Percentiles rank a stretch among this genome's conserved stretches.
Conservation (phyloP, 2,888 invertebrate genomes). For the Drosophila picticornis region DNA sequence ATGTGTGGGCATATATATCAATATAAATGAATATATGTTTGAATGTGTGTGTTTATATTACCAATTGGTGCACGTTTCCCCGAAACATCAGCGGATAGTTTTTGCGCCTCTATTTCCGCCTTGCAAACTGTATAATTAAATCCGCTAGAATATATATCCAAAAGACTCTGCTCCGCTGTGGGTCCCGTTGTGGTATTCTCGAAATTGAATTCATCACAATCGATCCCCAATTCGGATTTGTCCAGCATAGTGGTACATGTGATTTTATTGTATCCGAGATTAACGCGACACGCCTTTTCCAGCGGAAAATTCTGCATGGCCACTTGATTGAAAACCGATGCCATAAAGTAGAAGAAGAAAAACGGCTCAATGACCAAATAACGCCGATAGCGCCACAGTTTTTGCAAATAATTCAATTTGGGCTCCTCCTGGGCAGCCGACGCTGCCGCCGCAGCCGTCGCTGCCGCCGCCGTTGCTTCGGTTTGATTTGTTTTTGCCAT, state of each 20-base stretch:
- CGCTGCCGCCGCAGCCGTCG: constrained; percentile 3
- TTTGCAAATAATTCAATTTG: constrained; percentile 78
- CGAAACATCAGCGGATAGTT: constrained; percentile 81
- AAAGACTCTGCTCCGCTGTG: constrained; percentile 48
- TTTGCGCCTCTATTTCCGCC: constrained; percentile 84
- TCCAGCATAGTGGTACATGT: constrained; percentile 83
- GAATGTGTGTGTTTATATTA: constrained; percentile 41
- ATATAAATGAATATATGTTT: not conserved
- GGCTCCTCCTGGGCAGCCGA: constrained; percentile 41
- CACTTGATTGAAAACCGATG: constrained; percentile 81
- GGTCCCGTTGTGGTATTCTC: constrained; percentile 76
- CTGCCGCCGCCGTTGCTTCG: constrained; percentile 16
- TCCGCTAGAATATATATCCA: constrained; percentile 59
- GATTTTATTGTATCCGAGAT: constrained; percentile 80
- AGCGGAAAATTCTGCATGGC: constrained; percentile 84
- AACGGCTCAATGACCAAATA: constrained; percentile 84
- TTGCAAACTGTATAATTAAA: constrained; percentile 84
- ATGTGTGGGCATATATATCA: not conserved
- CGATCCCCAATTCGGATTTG: constrained; percentile 80
- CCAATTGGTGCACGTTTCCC: constrained; percentile 84
- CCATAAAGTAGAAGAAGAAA: constrained; percentile 83
- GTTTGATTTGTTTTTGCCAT: constrained; percentile 55
- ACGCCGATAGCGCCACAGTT: constrained; percentile 81
- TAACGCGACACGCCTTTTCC: constrained; percentile 84
- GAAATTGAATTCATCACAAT: constrained; percentile 78